Percentiles rank a stretch among this genome's conserved stretches.
phyloP scores from a whole-genome alignment of 2,113 vertebrate genomes.

The Myrmecobius fasciatus region DNA sequence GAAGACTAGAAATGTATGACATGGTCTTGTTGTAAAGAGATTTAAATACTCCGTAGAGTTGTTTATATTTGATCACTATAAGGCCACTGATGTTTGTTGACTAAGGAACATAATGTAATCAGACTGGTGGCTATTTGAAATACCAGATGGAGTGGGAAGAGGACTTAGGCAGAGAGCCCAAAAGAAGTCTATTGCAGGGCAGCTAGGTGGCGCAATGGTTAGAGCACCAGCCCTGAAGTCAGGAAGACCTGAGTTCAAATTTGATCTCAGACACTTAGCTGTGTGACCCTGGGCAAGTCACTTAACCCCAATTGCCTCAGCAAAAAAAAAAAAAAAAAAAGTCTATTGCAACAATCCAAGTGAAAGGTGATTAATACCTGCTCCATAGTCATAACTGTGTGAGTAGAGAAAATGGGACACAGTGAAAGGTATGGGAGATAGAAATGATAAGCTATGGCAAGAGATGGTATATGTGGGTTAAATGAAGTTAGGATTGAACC shows the following conservation, averaged over 20 bases:
- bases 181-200: background rate
- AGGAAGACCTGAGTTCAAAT: too few relatives aligned
- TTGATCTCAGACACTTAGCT: too few relatives aligned
- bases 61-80: background rate
- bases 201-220: too few relatives aligned
- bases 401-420: background rate
- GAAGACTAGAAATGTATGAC: background rate
- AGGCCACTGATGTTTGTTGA: background rate
- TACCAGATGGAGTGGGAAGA: background rate
- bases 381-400: background rate
- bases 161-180: background rate
- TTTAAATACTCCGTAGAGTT: background rate
- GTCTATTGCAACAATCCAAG: background rate
- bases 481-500: background rate
- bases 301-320: too few relatives aligned
- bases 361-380: background rate
- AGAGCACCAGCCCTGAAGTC: too few relatives aligned
- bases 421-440: background rate
- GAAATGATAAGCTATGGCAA: background rate
- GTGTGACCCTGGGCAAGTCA: too few relatives aligned
- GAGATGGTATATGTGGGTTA: background rate
- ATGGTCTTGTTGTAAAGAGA: background rate
- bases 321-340: too few relatives aligned
- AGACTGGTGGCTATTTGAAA: background rate
- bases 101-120: background rate